Percentiles rank a stretch among this genome's conserved stretches.
These are phyloP conservation scores for Vulpes lagopus DNA, from an alignment of 2,113 vertebrate species.

Conservation along the genomic window DNA sequence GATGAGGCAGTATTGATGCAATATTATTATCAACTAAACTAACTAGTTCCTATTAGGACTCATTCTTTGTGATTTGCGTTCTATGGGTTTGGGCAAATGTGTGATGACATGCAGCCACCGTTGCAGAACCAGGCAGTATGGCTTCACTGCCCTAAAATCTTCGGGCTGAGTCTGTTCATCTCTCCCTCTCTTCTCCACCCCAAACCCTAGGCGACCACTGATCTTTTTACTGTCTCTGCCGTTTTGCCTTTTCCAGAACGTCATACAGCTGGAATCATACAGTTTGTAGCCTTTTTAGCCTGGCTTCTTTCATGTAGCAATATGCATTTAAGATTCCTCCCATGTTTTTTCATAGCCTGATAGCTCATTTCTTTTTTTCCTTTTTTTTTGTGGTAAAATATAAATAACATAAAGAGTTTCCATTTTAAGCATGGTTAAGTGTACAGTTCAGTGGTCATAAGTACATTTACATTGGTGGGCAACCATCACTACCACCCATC, in stretches of 20 bases:
- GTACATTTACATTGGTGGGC: neutral
- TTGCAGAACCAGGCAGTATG: neutral
- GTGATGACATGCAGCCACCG: neutral
- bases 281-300: neutral
- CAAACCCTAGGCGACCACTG: neutral
- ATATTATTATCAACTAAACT: neutral
- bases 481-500: neutral
- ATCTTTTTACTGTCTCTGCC: neutral
- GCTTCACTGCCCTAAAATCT: neutral
- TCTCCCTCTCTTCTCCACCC: neutral
- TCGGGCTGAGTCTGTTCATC: rapidly evolving
- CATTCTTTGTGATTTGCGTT: neutral
- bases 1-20: neutral
- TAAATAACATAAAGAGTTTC: neutral
- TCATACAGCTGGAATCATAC: neutral
- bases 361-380: neutral
- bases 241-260: neutral
- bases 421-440: neutral
- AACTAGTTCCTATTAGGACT: neutral
- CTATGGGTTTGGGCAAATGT: neutral
- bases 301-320: neutral
- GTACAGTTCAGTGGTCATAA: neutral
- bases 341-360: neutral
- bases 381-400: neutral
- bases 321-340: neutral